Evolutionary conservation across 2,888 invertebrate genomes (phyloP), one percentile per base, ranked within the genome.

Genomic region (Polyploca ridens): DNA sequence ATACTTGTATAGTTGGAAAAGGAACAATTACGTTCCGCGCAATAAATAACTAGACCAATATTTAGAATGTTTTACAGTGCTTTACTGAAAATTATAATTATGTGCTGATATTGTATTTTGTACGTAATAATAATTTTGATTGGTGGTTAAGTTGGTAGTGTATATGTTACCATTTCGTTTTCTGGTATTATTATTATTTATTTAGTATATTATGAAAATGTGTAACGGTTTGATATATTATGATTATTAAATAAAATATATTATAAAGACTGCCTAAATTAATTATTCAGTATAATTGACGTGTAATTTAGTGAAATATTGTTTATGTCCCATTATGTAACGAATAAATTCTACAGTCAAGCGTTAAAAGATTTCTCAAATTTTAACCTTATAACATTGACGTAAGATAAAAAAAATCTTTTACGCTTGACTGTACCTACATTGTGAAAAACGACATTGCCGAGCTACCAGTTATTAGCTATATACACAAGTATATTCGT

Each of bases 21-120:
- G 82, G 87, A 81, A 81, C 78, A 65, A 46, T 65, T 69, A 69
- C 69, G 86, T 85, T 85, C 87, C 84, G 80, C 75, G 93, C 93
- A 93, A 94, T 93, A 93, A 91, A 83, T 88, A 84, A 88, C 82
- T 93, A 93, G 94, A 93, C 93, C 94, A 93, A 94, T 93, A 90
- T 91, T 91, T 93, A 93, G 90, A 90, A 89, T 84, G 86, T 90
- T 91, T 90, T 92, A 91, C 89, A 91, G 84, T 89, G 91, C 90
- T 92, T 92, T 89, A 88, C 83, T 86, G 82, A 85, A 82, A 16
- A 86, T 87, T 85, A 86, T 89, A 16, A 86, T 87, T 85, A 87
- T 89, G 88, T 87, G 90, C 90, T 89, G 90, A 87, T 89, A 87
- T 88, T 89, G 90, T 88, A 88, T 86, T 86, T 87, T 85, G 79